A percentile compares a stretch with the other conserved stretches of the same genome.
Conservation (phyloP, 2,888 invertebrate genomes). For the Drosophila emarginata region DNA sequence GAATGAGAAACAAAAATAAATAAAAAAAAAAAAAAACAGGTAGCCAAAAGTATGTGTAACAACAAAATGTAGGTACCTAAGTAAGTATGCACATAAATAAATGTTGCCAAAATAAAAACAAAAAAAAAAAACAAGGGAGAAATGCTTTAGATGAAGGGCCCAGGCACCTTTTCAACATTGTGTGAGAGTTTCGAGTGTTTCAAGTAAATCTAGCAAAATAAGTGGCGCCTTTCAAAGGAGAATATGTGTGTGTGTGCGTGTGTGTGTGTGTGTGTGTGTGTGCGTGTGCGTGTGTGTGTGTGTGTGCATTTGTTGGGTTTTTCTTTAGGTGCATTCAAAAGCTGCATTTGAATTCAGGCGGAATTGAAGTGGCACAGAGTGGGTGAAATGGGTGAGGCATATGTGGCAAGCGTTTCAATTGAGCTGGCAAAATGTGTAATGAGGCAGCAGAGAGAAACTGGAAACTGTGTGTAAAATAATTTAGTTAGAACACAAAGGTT, state of each 20-base stretch:
- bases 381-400: constrained; percentile 19
- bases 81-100: constrained; percentile 50
- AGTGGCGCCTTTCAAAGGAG: constrained; percentile 42
- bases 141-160: constrained; percentile 10
- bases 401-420: constrained; percentile 54
- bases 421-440: constrained; percentile 56
- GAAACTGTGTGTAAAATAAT: constrained; percentile 53
- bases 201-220: constrained; percentile 63
- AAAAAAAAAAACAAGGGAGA: constrained; percentile 21
- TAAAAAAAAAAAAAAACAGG: constrained; percentile 3
- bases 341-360: constrained; percentile 65
- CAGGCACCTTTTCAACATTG: constrained; percentile 27
- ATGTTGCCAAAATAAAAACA: constrained; percentile 37
- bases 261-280: constrained; percentile 18
- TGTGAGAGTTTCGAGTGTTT: constrained; percentile 32
- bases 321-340: constrained; percentile 53
- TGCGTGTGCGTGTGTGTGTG: constrained; percentile 12
- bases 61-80: neutral
- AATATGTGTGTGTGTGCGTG: constrained; percentile 15
- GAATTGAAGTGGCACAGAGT: constrained; percentile 55
- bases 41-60: neutral
- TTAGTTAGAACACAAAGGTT: constrained; percentile 53
- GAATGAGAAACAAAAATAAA: constrained; percentile 15
- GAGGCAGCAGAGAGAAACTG: constrained; percentile 43
- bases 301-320: constrained; percentile 24